A percentile compares a stretch with the other conserved stretches of the same genome.
Conservation (phyloP, 2,888 invertebrate species). For the Oscheius sp. region DNA sequence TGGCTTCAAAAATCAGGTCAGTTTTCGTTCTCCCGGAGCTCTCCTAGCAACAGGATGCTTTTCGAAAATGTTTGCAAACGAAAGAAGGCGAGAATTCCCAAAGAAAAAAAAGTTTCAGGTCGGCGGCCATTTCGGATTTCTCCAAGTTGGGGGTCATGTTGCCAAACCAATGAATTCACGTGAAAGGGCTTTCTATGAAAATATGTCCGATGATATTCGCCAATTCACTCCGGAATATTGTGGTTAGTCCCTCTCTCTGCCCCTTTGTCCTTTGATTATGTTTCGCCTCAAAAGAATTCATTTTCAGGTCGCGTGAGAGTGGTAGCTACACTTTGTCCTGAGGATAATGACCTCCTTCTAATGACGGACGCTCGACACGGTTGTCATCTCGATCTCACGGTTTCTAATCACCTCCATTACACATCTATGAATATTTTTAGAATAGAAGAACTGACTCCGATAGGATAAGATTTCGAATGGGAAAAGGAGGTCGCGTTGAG, state of each 20-base stretch:
- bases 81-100: no score
- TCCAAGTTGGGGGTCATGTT: conserved; percentile 66
- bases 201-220: conserved; percentile 55
- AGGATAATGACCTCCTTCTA: conserved; percentile 24
- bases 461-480: conserved; percentile 32
- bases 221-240: conserved; percentile 66
- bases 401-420: neutral
- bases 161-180: conserved; percentile 67
- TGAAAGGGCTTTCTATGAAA: conserved; percentile 66
- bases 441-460: neutral
- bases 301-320: conserved; percentile 27
- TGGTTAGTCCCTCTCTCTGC: conserved; percentile 49
- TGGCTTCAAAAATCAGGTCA: conserved; percentile 22
- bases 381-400: conserved; percentile 21
- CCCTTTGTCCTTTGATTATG: neutral
- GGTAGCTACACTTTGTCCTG: conserved; percentile 16
- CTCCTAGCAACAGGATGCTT: no score
- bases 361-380: conserved; percentile 8
- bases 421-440: conserved; percentile 5
- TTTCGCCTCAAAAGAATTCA: neutral
- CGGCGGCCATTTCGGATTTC: conserved; percentile 67
- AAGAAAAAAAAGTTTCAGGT: conserved; percentile 44
- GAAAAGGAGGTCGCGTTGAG: conserved; percentile 39
- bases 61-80: no score
- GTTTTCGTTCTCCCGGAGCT: neutral